Evolutionary conservation across 2,113 vertebrate species (phyloP), one percentile per base, ranked within the genome.

Genomic region (Junco hyemalis): DNA sequence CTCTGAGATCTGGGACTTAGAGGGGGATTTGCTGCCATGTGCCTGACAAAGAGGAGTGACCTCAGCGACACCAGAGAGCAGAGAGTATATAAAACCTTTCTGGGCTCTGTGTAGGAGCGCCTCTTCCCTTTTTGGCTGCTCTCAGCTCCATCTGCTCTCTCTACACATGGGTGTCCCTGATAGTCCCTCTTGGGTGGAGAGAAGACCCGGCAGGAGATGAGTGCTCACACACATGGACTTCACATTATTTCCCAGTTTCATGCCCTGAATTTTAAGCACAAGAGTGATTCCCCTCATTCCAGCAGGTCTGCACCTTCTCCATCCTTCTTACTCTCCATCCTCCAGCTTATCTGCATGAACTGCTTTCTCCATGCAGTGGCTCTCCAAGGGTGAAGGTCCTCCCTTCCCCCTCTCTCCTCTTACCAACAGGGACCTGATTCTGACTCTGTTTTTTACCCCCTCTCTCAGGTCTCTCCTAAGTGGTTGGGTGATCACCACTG

Each of bases 11-110:
- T 92, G 92, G 50, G 85, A 86, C 87, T 94, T 95, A 94, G 38
- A 84, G 54, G 31, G 51, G 85, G 93, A 96, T 96, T 97, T 96
- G 71, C 85, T 95, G 94, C 95, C 93, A 96, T 94, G 93, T 95
- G 94, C 94, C 90, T 96, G 94, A 95, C 94, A 96, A 88, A 93
- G 85, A 94, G 68, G 79, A 60, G 96, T 96, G 95, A 97, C 85
- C 77, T 95, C 95, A 95, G 92, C 6, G 2, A 78, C 93, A 94
- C 59, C 5, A 1, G 71, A 95, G 93, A 92, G 78, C 7, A 7
- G 66, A 72, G 81, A 92, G 64, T 7, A 1, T 81, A 78, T 92
- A 94, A 94, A 95, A 88, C 47, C 76, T 81, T 78, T 40, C 87
- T 88, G 78, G 80, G 66, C 92, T 92, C 81, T 80, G 68, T 28